A percentile compares a stretch with the other conserved stretches of the same genome.
These are phyloP conservation scores for Bothrops jararaca DNA, from an alignment of 2,113 vertebrate genomes.

Conservation along the genomic window DNA sequence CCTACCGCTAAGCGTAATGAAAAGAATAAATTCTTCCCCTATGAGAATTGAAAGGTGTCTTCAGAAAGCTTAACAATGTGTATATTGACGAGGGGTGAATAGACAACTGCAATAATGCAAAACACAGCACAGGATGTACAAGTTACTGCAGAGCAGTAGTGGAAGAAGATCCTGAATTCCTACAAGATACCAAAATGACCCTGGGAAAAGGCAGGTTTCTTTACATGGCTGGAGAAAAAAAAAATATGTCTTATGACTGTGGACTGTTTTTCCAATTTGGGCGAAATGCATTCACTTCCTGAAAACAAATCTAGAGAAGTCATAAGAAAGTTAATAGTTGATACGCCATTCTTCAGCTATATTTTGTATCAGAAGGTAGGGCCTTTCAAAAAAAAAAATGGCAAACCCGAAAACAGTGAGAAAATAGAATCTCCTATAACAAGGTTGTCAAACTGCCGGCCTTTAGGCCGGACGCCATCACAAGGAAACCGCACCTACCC, in stretches of 20 bases:
- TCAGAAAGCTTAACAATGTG: not conserved
- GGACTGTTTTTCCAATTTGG: not conserved
- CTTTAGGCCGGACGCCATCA: too few species aligned
- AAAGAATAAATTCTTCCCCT: not conserved
- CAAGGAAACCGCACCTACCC: too few species aligned
- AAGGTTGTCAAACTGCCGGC: too few species aligned
- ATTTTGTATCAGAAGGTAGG: not conserved
- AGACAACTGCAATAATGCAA: not conserved
- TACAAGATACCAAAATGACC: not conserved
- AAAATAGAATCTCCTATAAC: not conserved
- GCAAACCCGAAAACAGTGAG: not conserved
- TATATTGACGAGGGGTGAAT: not conserved
- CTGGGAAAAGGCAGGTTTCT: not conserved
- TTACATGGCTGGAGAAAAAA: not conserved
- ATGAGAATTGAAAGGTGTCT: not conserved
- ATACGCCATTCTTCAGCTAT: not conserved
- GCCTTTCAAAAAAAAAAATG: not conserved
- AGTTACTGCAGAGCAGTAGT: not conserved
- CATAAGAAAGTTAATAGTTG: not conserved
- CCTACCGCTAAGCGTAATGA: not conserved
- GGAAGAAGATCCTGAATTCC: not conserved
- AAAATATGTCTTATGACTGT: not conserved
- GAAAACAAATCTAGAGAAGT: not conserved
- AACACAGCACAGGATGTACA: not conserved
- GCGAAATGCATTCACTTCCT: not conserved